phyloP scores from a whole-genome alignment of 35 echinoderm and acorn worm species.

The Lytechinus variegatus region DNA sequence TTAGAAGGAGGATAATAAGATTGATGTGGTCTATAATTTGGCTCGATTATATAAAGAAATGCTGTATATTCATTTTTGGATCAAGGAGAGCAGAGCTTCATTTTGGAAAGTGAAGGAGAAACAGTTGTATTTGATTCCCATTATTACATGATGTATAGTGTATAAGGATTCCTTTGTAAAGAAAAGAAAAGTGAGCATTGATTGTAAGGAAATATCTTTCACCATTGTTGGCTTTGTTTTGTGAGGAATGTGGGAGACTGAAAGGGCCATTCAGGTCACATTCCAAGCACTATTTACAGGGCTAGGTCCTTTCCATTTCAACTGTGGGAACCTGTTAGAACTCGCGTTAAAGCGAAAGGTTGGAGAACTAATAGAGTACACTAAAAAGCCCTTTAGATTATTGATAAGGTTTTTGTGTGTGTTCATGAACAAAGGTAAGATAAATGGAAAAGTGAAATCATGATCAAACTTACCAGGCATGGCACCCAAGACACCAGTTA shows the following conservation, averaged over 20 bases:
- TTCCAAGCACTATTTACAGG: slow-evolving; percentile 10
- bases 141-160: background rate
- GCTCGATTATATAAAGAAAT: no score
- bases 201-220: slow-evolving; percentile 15
- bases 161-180: background rate
- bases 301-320: background rate
- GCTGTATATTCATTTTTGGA: no score
- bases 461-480: background rate
- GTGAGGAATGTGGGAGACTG: slow-evolving; percentile 12
- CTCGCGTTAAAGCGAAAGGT: background rate
- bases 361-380: background rate
- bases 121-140: background rate
- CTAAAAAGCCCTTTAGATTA: background rate
- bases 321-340: background rate
- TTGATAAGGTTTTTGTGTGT: background rate
- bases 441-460: background rate
- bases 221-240: slow-evolving; percentile 26
- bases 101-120: background rate
- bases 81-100: no score
- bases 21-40: no score
- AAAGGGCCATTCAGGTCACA: slow-evolving; percentile 32
- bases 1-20: no score
- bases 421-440: background rate
- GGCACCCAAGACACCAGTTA: background rate
- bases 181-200: slow-evolving; percentile 28